Base-by-base conservation (phyloP, 2,113 vertebrate genomes). In the Ailurus styani region DNA sequence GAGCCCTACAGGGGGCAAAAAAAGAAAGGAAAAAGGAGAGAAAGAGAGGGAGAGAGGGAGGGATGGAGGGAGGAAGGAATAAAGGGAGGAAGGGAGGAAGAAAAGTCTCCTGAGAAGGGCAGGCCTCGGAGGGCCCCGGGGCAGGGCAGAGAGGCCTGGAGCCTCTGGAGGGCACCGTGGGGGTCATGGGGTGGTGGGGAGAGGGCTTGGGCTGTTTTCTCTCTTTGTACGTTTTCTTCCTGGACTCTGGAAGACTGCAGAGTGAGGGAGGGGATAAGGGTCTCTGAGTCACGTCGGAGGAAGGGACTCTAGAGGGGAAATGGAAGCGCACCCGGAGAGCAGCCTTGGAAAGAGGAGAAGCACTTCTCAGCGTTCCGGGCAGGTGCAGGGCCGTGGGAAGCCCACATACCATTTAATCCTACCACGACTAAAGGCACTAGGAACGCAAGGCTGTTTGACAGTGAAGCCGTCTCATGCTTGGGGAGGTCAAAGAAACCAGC, bases 11-110 rank as follows among this genome's bases (percentile, higher is more conserved):
- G n/a, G n/a, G n/a, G n/a, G n/a, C n/a, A n/a, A n/a, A n/a, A n/a
- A n/a, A n/a, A n/a, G n/a, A n/a, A n/a, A n/a, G n/a, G n/a, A n/a
- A n/a, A n/a, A n/a, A n/a, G n/a, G n/a, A n/a, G n/a, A n/a, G n/a
- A n/a, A n/a, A n/a, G n/a, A n/a, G n/a, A n/a, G n/a, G n/a, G n/a
- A n/a, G n/a, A n/a, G n/a, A n/a, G n/a, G n/a, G n/a, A n/a, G n/a
- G n/a, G n/a, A 3, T 64, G 0, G 55, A 20, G 54, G 54, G 7
- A 7, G 27, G 29, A 5, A 2, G 62, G 29, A n/a, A n/a, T n/a
- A n/a, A n/a, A n/a, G 5, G 2, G 6, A 29, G 62, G 31, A 14
- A 31, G 60, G 13, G 29, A 29, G 29, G 31, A 31, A 62, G 57
- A 60, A 62, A 29, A 31, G 14, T 5, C 31, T 29, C 62, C 31